Evolutionary conservation across 1,140 invertebrate genomes (phyloP), one percentile per base, ranked within the genome.

Genomic region (Hesperophylax magnus): DNA sequence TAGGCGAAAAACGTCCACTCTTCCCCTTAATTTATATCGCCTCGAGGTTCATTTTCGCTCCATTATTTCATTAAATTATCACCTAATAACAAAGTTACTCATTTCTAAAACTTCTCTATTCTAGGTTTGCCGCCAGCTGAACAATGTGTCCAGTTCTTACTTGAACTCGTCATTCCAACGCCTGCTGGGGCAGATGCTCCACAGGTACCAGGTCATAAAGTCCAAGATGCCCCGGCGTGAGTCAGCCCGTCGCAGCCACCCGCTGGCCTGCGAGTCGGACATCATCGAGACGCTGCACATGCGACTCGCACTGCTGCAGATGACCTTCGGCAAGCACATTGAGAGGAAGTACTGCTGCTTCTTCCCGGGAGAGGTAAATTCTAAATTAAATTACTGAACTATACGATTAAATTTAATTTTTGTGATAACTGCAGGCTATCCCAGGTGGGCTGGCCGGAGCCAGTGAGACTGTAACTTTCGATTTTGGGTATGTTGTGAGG

Each of bases 321-420:
- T 97, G 95, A 95, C 95, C 22, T 96, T 97, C 90, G 96, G 96
- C 11, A 97, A 97, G 88, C 96, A 97, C 86, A 97, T 97, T 85
- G 96, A 97, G 87, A 92, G 95, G 83, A 96, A 95, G 87, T 95
- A 97, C 88, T 96, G 95, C 86, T 97, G 96, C 87, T 97, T 97
- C 87, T 97, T 97, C 88, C 94, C 96, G 61, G 96, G 96, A 86
- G 95, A 96, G 90, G 96, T 97, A 91, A 72, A 39, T 39, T 39
- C 34, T 7, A 14, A 27, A 15, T 65, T 31, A 65, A 27, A 27
- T 34, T 9, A 63, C 24, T 24, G 6, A 31, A 31, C 27, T 2
- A 2, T 31, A 31, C 27, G 6, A 31, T 31, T 31, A 3, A 3
- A 3, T 31, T 31, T 31, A 6, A 3, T 31, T 31, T 6, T 2